A percentile compares a stretch with the other conserved stretches of the same genome.
Evolutionary conservation across 2,888 invertebrate genomes (phyloP).

Genomic region (Ernsta delagoae): DNA sequence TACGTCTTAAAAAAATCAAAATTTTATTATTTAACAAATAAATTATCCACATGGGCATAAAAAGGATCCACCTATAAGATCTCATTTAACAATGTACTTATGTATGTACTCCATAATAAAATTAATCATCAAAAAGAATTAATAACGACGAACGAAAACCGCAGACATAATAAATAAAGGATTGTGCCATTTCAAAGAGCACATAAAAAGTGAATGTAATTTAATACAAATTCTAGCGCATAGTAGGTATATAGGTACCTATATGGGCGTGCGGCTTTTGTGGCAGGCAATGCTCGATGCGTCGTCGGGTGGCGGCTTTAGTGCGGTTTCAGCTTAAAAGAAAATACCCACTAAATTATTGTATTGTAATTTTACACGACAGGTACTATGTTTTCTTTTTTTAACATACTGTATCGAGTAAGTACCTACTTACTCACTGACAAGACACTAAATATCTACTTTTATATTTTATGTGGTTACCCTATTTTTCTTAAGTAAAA

Average conservation of each 20-base stretch:
- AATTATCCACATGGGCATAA: no score
- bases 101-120: no score
- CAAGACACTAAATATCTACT: no score
- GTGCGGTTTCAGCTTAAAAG: constrained; percentile 35
- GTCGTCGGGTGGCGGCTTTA: constrained; percentile 26
- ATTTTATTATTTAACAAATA: no score
- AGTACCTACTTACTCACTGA: no score
- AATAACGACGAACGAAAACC: not conserved
- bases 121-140: not conserved
- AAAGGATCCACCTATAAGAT: no score
- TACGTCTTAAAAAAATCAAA: no score
- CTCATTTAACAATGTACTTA: no score
- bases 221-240: constrained; percentile 31
- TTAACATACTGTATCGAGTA: no score
- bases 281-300: constrained; percentile 26
- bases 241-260: constrained; percentile 15
- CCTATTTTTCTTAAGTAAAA: not conserved
- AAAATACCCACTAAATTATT: constrained; percentile 11
- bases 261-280: constrained; percentile 27
- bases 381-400: not conserved
- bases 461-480: not conserved
- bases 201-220: constrained; percentile 35
- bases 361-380: not conserved
- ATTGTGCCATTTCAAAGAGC: constrained; percentile 24
- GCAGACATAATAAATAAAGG: constrained; percentile 14